These are phyloP conservation scores for Pharmacophagus antenor DNA, from an alignment of 2,888 invertebrate species.

Conservation along the genomic window DNA sequence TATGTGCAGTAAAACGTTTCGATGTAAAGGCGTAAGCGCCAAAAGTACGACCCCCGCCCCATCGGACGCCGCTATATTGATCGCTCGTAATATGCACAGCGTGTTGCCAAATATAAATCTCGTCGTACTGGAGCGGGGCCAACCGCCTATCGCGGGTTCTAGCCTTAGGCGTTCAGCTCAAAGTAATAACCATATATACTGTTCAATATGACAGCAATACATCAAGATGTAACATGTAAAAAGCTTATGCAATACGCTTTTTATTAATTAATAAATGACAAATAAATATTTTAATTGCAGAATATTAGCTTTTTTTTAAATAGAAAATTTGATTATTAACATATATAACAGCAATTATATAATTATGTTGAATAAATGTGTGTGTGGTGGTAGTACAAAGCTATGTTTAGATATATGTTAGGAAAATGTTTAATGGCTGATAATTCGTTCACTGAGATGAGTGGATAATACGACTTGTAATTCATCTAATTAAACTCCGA, in stretches of 20 bases:
- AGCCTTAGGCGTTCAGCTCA: slow-evolving; percentile 41
- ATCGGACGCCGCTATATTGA: slow-evolving; percentile 45
- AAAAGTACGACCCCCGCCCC: slow-evolving; percentile 35
- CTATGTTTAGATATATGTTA: no score
- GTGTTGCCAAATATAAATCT: slow-evolving; percentile 57
- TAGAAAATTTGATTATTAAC: no score
- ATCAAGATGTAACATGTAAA: not conserved
- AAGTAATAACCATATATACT: slow-evolving; percentile 50
- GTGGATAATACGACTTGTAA: no score
- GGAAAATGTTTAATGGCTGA: no score
- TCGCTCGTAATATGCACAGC: slow-evolving; percentile 49
- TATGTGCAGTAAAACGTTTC: slow-evolving; percentile 41
- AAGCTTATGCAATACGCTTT: not conserved
- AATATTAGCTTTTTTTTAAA: no score
- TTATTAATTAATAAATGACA: no score
- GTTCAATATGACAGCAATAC: slow-evolving; percentile 30
- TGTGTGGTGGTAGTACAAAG: no score
- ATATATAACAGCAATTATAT: no score
- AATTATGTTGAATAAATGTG: no score
- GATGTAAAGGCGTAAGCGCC: slow-evolving; percentile 35
- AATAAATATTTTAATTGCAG: no score
- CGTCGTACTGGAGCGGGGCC: slow-evolving; percentile 57
- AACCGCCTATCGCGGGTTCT: slow-evolving; percentile 41
- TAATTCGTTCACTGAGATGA: no score
- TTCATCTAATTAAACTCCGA: no score